These are phyloP conservation scores for Diarsia rubi DNA, from an alignment of 2,888 invertebrate species.

Conservation along the genomic window DNA sequence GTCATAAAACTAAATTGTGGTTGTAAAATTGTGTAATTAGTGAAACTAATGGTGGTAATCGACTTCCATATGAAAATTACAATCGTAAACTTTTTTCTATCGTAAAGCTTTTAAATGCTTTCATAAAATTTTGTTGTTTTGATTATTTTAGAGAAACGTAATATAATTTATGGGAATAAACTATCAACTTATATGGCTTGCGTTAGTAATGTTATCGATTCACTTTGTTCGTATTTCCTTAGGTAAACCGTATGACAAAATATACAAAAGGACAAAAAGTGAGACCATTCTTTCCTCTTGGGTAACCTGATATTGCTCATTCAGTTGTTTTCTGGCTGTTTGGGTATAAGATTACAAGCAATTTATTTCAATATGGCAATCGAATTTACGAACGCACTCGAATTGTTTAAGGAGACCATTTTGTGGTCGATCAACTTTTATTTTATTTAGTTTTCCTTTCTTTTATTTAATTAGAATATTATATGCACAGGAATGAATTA, in stretches of 20 bases:
- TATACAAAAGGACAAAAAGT: conserved; percentile 81
- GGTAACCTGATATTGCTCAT: conserved; percentile 89
- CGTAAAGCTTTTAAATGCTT: conserved; percentile 71
- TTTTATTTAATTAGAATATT: conserved; percentile 45
- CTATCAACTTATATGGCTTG: conserved; percentile 64
- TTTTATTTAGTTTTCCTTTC: conserved; percentile 72
- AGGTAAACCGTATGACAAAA: conserved; percentile 79
- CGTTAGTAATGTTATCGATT: conserved; percentile 63
- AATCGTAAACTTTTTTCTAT: conserved; percentile 78
- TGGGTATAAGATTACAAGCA: conserved; percentile 90
- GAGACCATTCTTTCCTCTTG: conserved; percentile 82
- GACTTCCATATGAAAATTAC: conserved; percentile 83
- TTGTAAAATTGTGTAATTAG: conserved; percentile 88
- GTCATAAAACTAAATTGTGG: conserved; percentile 86
- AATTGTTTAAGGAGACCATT: conserved; percentile 80
- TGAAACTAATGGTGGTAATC: conserved; percentile 88
- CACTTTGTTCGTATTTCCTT: conserved; percentile 62
- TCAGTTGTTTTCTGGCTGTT: conserved; percentile 89
- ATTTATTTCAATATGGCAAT: conserved; percentile 90
- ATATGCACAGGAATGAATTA: conserved; percentile 7
- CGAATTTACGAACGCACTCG: conserved; percentile 85
- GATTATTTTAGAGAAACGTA: conserved; percentile 65
- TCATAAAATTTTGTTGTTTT: conserved; percentile 78
- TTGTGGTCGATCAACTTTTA: conserved; percentile 78
- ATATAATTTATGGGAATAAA: conserved; percentile 67